Conservation (phyloP, 2,888 invertebrate genomes). For the Proisotoma minuta region DNA sequence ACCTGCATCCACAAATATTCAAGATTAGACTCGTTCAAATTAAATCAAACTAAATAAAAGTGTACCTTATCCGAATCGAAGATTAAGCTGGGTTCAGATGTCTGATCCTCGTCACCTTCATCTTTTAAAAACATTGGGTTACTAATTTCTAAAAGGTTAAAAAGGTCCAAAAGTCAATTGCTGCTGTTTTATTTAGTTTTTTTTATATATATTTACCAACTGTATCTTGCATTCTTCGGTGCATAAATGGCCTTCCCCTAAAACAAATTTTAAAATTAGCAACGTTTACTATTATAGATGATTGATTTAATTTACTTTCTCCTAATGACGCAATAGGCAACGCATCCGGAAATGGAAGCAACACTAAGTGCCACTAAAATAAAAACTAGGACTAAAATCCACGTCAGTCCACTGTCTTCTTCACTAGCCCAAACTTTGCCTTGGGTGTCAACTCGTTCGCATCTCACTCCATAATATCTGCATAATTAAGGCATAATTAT, state of each 20-base stretch:
- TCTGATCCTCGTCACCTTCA: slow-evolving; percentile 54
- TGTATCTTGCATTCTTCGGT: slow-evolving; percentile 75
- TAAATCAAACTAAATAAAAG: neutral
- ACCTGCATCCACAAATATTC: too few species aligned
- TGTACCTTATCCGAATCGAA: slow-evolving; percentile 61
- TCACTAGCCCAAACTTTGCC: slow-evolving; percentile 22
- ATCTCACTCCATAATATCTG: slow-evolving; percentile 49
- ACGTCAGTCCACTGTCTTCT: slow-evolving; percentile 41
- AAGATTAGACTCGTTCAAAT: too few species aligned
- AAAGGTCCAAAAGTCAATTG: too few species aligned
- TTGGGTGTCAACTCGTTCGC: slow-evolving; percentile 21
- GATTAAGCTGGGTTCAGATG: slow-evolving; percentile 55
- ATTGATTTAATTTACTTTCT: slow-evolving; percentile 35
- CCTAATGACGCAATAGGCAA: slow-evolving; percentile 46
- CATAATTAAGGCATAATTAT: too few species aligned
- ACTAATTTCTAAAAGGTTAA: slow-evolving; percentile 72
- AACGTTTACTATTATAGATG: neutral
- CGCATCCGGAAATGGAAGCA: slow-evolving; percentile 45
- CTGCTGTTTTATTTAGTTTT: too few species aligned
- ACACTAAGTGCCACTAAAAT: slow-evolving; percentile 46
- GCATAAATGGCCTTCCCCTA: slow-evolving; percentile 66
- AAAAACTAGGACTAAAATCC: slow-evolving; percentile 45
- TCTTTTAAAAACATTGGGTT: slow-evolving; percentile 80
- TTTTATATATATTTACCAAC: too few species aligned
- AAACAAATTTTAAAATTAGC: neutral